phyloP scores from a whole-genome alignment of 2,113 vertebrate genomes.

The Chamaea fasciata region DNA sequence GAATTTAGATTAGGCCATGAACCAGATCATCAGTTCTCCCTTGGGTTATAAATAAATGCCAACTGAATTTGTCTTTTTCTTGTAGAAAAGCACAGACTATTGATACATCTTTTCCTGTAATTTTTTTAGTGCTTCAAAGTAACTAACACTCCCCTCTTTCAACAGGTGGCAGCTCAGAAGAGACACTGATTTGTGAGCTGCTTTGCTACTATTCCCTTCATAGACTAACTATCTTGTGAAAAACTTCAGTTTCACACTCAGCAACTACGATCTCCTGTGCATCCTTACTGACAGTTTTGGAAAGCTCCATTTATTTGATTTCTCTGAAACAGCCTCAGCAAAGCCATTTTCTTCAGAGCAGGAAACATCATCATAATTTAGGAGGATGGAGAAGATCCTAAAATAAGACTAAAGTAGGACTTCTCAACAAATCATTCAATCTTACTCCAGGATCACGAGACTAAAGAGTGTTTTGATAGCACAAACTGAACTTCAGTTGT shows the following conservation, averaged over 20 bases:
- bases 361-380: neutral
- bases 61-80: neutral
- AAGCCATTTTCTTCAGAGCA: neutral
- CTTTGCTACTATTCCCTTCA: neutral
- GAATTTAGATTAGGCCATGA: constrained; percentile 13
- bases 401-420: neutral
- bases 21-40: neutral
- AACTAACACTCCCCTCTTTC: neutral
- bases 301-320: neutral
- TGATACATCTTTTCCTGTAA: neutral
- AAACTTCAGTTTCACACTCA: neutral
- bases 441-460: neutral
- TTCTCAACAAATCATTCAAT: neutral
- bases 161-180: neutral
- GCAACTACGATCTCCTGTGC: neutral
- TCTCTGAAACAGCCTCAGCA: neutral
- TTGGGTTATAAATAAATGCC: neutral
- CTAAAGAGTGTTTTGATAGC: constrained; percentile 16
- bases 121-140: neutral
- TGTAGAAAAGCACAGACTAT: neutral
- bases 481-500: constrained; percentile 28
- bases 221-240: neutral
- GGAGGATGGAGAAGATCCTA: neutral
- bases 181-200: neutral
- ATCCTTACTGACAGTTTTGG: neutral